Conservation (phyloP, 2,797 vertebrate species). For the Eremophila alpestris region DNA sequence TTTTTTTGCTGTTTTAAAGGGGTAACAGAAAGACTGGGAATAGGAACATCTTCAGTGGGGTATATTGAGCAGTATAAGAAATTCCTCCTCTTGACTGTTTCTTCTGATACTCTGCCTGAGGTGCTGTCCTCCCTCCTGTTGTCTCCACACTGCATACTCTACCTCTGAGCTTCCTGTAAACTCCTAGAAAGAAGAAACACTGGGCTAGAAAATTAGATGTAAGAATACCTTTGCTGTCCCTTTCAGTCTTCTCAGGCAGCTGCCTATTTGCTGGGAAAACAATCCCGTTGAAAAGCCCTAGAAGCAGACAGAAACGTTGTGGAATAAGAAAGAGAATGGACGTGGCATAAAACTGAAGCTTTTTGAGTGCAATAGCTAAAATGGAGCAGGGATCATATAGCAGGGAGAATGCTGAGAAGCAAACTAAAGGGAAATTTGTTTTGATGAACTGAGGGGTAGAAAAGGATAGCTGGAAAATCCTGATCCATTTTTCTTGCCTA, state of each 20-base stretch:
- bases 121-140: neutral
- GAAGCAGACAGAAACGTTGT: neutral
- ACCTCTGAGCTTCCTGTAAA: neutral
- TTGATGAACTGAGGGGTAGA: neutral
- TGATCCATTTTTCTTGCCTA: neutral
- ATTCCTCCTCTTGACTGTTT: neutral
- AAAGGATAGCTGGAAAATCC: neutral
- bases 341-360: neutral
- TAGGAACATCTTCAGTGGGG: neutral
- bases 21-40: neutral
- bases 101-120: neutral
- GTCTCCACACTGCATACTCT: neutral
- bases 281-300: neutral
- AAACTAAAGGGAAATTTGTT: neutral
- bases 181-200: neutral
- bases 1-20: neutral
- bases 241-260: neutral
- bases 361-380: accelerated
- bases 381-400: neutral
- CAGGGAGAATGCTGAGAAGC: neutral
- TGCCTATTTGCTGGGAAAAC: neutral
- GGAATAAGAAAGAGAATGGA: neutral
- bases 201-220: neutral
- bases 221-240: neutral
- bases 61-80: neutral